Base-by-base conservation (phyloP, 2,113 vertebrate genomes). In the Amazona vittata region DNA sequence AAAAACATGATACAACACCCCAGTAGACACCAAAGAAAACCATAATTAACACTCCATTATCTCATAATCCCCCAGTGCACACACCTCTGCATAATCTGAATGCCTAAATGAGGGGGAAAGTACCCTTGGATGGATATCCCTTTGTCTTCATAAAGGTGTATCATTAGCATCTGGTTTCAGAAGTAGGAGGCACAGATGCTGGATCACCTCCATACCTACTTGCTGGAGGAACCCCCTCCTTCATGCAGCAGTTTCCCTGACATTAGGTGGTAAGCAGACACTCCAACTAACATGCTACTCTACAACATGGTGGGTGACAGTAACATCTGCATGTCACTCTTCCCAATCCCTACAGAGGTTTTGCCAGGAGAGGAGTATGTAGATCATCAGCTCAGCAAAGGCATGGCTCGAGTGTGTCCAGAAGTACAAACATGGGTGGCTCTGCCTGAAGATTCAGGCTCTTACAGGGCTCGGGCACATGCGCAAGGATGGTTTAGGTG, bases 401-500 rank as follows among this genome's bases (percentile, higher is more conserved):
- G 39, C 16, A 64, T 2, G 33, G 33, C 71, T 67, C 0, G 0
- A 76, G 39, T 3, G 12, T 2, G 24, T 6, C 46, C 78, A 78
- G 43, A 1, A 3, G 12, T 6, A 41, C 81, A 62, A 52, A 31
- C 44, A 44, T 0, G 2, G 44, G 37, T 0, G 0, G 70, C 57
- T 92, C 79, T 69, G 67, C 33, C 57, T 22, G 13, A 76, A 68
- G 33, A 18, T 49, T 50, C 37, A 46, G 28, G 21, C 17, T 83
- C 64, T 49, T 43, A 78, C 46, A 55, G 28, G 46, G 47, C 26
- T 79, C 1, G 1, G 39, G 46, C n/a, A 81, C 14, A 4, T 0
- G 13, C 3, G 2, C 53, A 63, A 33, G 41, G 50, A 55, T 0
- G 0, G 64, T 50, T 92, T 41, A 55, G 73, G 69, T 37, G 74